Evolutionary conservation across 64 coral and sea anemone genomes (phyloP).

Genomic region (Montipora cactus): DNA sequence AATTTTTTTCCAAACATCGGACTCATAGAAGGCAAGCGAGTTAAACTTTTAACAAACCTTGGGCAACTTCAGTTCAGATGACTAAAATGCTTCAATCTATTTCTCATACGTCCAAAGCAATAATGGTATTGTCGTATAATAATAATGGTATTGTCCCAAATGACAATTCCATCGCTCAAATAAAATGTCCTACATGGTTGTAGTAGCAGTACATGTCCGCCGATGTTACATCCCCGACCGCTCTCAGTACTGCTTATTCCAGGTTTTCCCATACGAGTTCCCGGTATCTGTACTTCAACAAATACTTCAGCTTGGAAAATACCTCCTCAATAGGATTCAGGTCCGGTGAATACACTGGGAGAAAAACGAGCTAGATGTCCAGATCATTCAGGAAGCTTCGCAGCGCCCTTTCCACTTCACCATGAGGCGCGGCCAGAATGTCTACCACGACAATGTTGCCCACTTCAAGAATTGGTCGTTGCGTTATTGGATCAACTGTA

Average conservation of each 20-base stretch:
- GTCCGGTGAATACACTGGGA: neutral
- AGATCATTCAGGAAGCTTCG: no score
- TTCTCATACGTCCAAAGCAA: neutral
- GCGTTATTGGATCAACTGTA: no score
- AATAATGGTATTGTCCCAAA: slow-evolving; percentile 3
- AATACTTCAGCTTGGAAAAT: slow-evolving; percentile 74
- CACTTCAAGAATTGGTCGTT: no score
- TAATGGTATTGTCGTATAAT: neutral
- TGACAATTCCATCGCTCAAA: slow-evolving; percentile 12
- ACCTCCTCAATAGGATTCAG: slow-evolving; percentile 72
- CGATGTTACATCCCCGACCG: slow-evolving; percentile 17
- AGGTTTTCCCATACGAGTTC: slow-evolving; percentile 53
- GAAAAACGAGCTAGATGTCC: no score
- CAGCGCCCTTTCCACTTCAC: no score
- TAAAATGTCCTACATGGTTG: slow-evolving; percentile 47
- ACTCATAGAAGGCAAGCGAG: no score
- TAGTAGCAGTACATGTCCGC: slow-evolving; percentile 52
- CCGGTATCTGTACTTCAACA: slow-evolving; percentile 54
- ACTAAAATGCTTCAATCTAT: no score
- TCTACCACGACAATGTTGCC: no score
- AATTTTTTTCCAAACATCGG: no score
- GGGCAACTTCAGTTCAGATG: no score
- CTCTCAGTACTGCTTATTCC: slow-evolving; percentile 45
- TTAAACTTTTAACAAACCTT: no score
- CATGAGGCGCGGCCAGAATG: no score